Evolutionary conservation across 2,888 invertebrate genomes (phyloP).

Genomic region (Nephrotoma flavescens): DNA sequence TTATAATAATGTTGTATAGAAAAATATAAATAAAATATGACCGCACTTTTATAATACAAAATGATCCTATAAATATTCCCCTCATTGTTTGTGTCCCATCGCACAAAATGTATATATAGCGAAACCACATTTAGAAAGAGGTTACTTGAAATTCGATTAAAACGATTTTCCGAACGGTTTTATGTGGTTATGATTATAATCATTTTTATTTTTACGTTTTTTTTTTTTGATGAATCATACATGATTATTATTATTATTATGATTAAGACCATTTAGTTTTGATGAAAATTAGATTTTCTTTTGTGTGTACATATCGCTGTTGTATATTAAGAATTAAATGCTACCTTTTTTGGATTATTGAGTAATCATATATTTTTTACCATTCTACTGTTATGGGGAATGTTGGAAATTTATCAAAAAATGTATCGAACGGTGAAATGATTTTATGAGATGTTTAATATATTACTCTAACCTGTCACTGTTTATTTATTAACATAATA

Average conservation of each 20-base stretch:
- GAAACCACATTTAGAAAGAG: neutral
- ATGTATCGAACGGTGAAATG: neutral
- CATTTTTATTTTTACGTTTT: neutral
- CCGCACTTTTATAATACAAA: neutral
- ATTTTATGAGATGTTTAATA: neutral
- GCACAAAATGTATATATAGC: neutral
- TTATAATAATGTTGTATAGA: neutral
- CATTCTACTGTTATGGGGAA: neutral
- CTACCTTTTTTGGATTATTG: neutral
- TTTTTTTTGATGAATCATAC: neutral
- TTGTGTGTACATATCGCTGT: neutral
- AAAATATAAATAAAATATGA: neutral
- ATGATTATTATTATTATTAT: neutral
- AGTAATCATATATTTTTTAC: neutral
- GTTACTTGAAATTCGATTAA: slow-evolving; percentile 4
- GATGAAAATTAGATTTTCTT: neutral
- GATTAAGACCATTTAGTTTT: neutral
- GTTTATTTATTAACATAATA: too few relatives aligned
- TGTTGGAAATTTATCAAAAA: neutral
- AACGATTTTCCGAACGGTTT: neutral
- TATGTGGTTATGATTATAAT: slow-evolving; percentile 2
- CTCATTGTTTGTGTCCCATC: neutral
- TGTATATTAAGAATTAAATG: neutral
- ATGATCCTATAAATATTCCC: neutral
- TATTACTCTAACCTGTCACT: neutral